Evolutionary conservation across 2,888 invertebrate genomes (phyloP), one percentile per base, ranked within the genome.

Genomic region (Meandrusa payeni): DNA sequence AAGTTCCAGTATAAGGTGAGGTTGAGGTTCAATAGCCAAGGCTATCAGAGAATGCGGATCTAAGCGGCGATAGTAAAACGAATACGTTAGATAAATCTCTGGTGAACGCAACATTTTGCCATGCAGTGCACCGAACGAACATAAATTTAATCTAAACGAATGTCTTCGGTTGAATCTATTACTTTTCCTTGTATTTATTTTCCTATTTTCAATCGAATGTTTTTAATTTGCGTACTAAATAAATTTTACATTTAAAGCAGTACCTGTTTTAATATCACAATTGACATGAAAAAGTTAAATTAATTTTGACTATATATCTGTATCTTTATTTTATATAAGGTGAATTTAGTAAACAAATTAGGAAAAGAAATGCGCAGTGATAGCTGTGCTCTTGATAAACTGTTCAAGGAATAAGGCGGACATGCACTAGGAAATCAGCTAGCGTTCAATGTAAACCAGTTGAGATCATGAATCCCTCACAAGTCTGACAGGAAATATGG

Each of bases 41-140:
- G 44, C 39, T 39, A 45, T 39, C 39, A 29, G 44, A 27, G 44
- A 39, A 39, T 45, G 39, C 34, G 44, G 39, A 45, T 45, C 44
- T 39, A 23, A 29, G 28, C 5, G 20, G 17, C 28, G 28, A 40
- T 45, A 33, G 38, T 38, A 33, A 42, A 39, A 45, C 44, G 19
- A 45, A 45, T 45, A 23, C 17, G 26, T 23, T 12, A 45, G 39
- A 45, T 45, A 45, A 45, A 45, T 40, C 39, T 45, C 12, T 26
- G 24, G 19, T 17, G 23, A 17, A 39, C 11, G 26, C 19, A 28
- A 28, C 44, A 40, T 45, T 19, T 45, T 29, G 17, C 13, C 12
- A 23, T 34, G 33, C 39, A 26, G 23, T 22, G 10, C 28, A 22
- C 11, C 27, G 32, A 29, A 39, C 12, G 12, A 7, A 34, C 22